Percentiles rank a stretch among this genome's conserved stretches.
These are phyloP conservation scores for Pygoscelis antarcticus DNA, from an alignment of 2,113 vertebrate genomes.

Conservation along the genomic window DNA sequence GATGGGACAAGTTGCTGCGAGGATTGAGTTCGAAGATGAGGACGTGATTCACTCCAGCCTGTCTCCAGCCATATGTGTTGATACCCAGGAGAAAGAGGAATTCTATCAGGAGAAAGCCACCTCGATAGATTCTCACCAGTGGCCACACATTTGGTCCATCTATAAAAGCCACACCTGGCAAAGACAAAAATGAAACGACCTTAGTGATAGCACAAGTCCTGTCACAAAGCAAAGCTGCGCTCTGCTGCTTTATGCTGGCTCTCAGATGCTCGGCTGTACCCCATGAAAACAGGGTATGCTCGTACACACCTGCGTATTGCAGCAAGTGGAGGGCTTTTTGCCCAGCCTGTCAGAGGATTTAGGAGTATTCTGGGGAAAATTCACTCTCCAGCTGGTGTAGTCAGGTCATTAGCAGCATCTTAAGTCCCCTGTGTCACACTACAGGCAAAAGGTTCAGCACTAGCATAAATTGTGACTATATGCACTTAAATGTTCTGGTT, in stretches of 20 bases:
- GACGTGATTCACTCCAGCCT: conserved; percentile 94
- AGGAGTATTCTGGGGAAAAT: neutral
- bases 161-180: conserved; percentile 84
- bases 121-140: conserved; percentile 93
- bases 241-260: neutral
- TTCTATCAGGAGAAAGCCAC: conserved; percentile 96
- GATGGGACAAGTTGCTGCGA: conserved; percentile 93
- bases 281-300: neutral
- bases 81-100: conserved; percentile 97
- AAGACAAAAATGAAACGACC: neutral
- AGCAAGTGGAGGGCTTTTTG: neutral
- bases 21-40: conserved; percentile 98
- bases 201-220: neutral
- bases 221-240: neutral
- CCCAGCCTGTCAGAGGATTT: neutral
- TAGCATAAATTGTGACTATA: neutral
- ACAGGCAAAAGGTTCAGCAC: neutral
- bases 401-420: neutral
- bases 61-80: conserved; percentile 95
- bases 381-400: neutral
- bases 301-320: neutral
- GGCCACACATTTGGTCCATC: conserved; percentile 84
- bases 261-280: neutral
- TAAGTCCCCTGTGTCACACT: neutral
- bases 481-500: neutral